Evolutionary conservation across 2,888 invertebrate species (phyloP).

Genomic region (Oscheius sp.): DNA sequence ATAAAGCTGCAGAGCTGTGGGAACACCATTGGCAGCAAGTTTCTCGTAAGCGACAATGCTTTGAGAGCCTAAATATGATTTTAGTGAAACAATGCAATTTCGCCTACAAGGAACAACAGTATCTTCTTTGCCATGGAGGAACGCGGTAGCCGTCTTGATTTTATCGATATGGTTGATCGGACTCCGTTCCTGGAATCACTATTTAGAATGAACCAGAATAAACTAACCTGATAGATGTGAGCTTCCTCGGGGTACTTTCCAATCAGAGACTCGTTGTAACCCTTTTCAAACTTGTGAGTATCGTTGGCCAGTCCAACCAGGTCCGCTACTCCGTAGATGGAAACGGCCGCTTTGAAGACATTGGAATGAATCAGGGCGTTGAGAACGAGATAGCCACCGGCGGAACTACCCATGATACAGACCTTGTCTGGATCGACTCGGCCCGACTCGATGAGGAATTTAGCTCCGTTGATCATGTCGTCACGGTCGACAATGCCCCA

Average conservation of each 20-base stretch:
- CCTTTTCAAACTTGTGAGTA: conserved; percentile 76
- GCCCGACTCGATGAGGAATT: conserved; percentile 67
- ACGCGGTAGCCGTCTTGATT: conserved; percentile 74
- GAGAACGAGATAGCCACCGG: conserved; percentile 58
- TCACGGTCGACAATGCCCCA: conserved; percentile 75
- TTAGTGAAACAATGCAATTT: not conserved
- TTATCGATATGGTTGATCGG: conserved; percentile 74
- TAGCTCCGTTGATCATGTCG: conserved; percentile 74
- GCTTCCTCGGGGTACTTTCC: conserved; percentile 64
- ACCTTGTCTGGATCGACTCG: conserved; percentile 73
- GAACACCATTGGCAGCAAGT: conserved; percentile 73
- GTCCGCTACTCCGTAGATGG: conserved; percentile 75
- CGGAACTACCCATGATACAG: conserved; percentile 75
- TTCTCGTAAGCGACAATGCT: conserved; percentile 74
- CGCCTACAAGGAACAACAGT: conserved; percentile 71
- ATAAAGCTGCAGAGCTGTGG: conserved; percentile 74
- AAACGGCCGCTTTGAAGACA: conserved; percentile 75
- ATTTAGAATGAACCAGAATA: not conserved
- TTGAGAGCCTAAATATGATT: conserved; percentile 69
- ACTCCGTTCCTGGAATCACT: conserved; percentile 58
- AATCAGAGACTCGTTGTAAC: conserved; percentile 74
- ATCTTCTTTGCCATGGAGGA: conserved; percentile 75
- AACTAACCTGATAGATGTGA: conserved; percentile 67
- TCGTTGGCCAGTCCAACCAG: conserved; percentile 73
- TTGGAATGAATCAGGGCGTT: conserved; percentile 59